These are phyloP conservation scores for Spatulosminthurus flaviceps DNA, from an alignment of 2,888 invertebrate species.

Conservation along the genomic window DNA sequence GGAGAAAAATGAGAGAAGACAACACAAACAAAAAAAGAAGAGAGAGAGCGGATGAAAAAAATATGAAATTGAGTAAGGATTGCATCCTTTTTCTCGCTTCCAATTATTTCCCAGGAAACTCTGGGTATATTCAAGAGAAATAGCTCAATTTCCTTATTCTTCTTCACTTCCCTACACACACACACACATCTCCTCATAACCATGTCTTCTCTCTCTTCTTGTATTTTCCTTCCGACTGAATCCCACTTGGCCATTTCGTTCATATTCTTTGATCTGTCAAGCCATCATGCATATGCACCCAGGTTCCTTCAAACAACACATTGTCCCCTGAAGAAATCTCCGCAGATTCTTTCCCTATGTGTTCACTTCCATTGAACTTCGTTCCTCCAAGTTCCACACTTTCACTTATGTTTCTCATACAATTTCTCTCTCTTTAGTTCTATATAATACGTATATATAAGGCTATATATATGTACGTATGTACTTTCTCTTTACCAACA, in stretches of 20 bases:
- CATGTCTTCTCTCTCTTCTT: constrained; percentile 33
- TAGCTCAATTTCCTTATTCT: constrained; percentile 57
- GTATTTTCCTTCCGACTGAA: constrained; percentile 18
- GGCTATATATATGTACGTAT: no score
- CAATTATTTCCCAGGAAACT: constrained; percentile 41
- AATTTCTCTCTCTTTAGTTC: no score
- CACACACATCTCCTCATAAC: background rate
- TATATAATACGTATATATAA: no score
- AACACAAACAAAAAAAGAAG: background rate
- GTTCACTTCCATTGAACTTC: background rate
- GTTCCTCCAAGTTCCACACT: background rate
- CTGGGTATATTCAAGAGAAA: constrained; percentile 37
- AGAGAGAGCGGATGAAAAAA: background rate
- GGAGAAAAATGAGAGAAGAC: background rate
- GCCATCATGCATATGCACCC: constrained; percentile 50
- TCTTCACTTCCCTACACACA: constrained; percentile 47
- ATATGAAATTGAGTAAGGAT: constrained; percentile 18
- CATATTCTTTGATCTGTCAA: constrained; percentile 59
- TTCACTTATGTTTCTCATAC: no score
- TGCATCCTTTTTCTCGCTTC: constrained; percentile 23
- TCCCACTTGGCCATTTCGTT: constrained; percentile 56
- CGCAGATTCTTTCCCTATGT: background rate
- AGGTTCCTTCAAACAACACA: constrained; percentile 8
- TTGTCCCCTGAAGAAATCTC: constrained; percentile 22
- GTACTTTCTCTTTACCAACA: no score